phyloP scores from a whole-genome alignment of 2,888 invertebrate species.

The Ganaspis brasiliensis region DNA sequence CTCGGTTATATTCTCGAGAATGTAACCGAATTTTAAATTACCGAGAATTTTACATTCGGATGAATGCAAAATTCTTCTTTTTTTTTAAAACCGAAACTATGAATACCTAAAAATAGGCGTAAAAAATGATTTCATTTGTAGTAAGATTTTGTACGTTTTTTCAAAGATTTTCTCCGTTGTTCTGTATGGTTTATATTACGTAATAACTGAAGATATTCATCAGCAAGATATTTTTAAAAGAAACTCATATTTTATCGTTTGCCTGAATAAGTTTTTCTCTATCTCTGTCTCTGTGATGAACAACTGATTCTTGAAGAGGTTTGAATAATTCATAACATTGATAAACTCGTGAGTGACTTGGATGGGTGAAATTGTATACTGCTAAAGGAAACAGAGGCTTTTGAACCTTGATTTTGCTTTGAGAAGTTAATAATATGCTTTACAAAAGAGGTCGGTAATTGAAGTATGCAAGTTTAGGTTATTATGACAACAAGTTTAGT shows the following conservation, averaged over 20 bases:
- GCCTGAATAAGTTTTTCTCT: neutral
- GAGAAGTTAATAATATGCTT: slow-evolving; percentile 22
- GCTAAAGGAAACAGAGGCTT: slow-evolving; percentile 3
- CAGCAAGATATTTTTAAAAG: neutral
- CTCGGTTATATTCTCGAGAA: no score
- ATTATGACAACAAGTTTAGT: slow-evolving; percentile 11
- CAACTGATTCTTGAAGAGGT: slow-evolving; percentile 10
- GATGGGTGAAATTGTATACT: neutral
- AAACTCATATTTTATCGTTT: neutral
- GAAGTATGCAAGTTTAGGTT: slow-evolving; percentile 21
- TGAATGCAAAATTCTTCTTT: no score
- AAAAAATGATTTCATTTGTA: no score
- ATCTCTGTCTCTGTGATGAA: neutral
- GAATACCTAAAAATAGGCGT: no score
- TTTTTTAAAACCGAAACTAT: no score
- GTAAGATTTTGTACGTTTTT: no score
- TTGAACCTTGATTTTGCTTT: slow-evolving; percentile 12
- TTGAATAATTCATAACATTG: slow-evolving; percentile 17
- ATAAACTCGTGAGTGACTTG: slow-evolving; percentile 8
- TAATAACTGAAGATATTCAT: no score
- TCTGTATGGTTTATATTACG: no score
- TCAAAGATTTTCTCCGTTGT: no score
- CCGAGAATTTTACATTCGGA: no score
- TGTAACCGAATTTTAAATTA: no score
- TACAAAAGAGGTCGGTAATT: slow-evolving; percentile 9